Base-by-base conservation (phyloP, 2,888 invertebrate species). In the Idaea dimidiata region DNA sequence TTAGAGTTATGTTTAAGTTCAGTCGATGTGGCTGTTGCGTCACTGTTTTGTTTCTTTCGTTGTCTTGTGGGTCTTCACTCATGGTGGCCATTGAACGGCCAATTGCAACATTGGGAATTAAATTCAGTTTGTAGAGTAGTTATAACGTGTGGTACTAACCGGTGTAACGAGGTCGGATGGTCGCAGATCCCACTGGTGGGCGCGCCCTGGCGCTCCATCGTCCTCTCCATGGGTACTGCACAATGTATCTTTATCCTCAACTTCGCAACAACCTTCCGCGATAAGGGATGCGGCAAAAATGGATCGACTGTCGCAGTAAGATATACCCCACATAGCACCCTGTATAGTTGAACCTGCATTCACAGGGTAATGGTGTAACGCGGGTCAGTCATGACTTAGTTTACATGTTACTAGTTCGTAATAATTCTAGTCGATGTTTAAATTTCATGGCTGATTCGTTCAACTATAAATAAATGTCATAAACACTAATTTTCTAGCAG, bases 231-330 rank as follows among this genome's bases (percentile, higher is more conserved):
- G 81, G 94, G 94, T 88, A 93, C 93, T 73, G 95, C 94, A 77
- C 95, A 94, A 89, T 80, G 94, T 79, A 93, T 93, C 86, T 94
- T 95, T 88, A 93, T 94, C 88, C 83, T 94, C 86, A 93, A 93
- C 88, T 96, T 96, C 94, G 93, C 93, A 83, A 93, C 94, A 87
- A 94, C 95, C 76, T 95, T 96, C 93, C 94, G 94, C 79, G 92
- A 94, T 84, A 97, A 98, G 89, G 99, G 99, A 84, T 96, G 96
- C 89, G 98, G 99, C 85, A 98, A 98, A 93, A 98, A 98, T 91
- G 98, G 98, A 90, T 98, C 98, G 73, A 97, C 98, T 74, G 97
- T 99, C 86, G 99, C 99, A 89, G 98, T 97, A 95, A 96, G 96
- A 84, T 71, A 64, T 63, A 70, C 61, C 43, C 43, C 10, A 16